Conservation (phyloP, 1,140 invertebrate species). For the Drosophila ercepeae region DNA sequence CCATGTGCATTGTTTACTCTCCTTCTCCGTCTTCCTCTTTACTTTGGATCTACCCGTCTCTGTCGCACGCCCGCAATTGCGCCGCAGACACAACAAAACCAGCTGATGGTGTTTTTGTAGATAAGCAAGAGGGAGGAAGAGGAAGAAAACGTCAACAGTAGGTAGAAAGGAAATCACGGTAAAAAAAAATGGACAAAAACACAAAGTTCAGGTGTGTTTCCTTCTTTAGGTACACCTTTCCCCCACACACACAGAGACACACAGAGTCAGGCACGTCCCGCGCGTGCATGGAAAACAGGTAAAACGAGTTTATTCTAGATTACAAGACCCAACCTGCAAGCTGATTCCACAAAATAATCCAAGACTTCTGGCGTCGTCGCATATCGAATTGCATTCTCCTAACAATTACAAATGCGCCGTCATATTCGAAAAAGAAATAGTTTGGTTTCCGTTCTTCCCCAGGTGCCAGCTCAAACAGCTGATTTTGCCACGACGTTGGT, state of each 20-base stretch:
- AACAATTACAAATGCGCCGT: not conserved
- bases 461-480: conserved; percentile 38
- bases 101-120: conserved; percentile 77
- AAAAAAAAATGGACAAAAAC: conserved; percentile 21
- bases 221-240: conserved; percentile 37
- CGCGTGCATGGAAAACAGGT: conserved; percentile 48
- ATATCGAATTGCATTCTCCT: conserved; percentile 11
- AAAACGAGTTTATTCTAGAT: conserved; percentile 70
- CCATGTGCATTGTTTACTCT: conserved; percentile 32
- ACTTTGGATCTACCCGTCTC: conserved; percentile 11
- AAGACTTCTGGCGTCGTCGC: conserved; percentile 5
- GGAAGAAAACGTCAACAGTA: conserved; percentile 47
- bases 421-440: conserved; percentile 2
- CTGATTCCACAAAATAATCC: conserved; percentile 34
- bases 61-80: conserved; percentile 28
- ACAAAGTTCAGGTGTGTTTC: conserved; percentile 30
- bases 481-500: conserved; percentile 33
- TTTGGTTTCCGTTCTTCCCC: conserved; percentile 14
- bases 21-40: conserved; percentile 27
- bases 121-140: conserved; percentile 32
- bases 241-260: conserved; percentile 25
- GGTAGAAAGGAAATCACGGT: conserved; percentile 53
- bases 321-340: conserved; percentile 46
- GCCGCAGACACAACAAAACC: conserved; percentile 70
- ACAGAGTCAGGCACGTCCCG: conserved; percentile 22